Evolutionary conservation across 1,140 invertebrate genomes (phyloP), one percentile per base, ranked within the genome.

Genomic region (Brachionus rotundiformis): DNA sequence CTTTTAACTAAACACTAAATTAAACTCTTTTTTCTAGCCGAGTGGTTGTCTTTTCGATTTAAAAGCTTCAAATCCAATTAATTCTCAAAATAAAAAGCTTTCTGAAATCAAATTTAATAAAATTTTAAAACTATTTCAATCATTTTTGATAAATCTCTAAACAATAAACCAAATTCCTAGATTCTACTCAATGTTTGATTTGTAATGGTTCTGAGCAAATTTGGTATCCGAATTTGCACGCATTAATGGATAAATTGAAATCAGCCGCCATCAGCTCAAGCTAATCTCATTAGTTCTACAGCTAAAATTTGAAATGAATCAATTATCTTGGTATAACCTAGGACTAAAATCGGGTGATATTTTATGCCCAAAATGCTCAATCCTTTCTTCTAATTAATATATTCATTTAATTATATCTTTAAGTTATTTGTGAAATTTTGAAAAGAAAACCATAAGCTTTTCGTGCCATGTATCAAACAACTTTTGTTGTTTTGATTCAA

Each of bases 241-340:
- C 29, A 68, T 19, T 33, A 29, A 36, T 68, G 63, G 36, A 36
- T 68, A 68, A 68, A 36, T 68, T 23, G n/a, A 68, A 68, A 68
- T 68, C 33, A 31, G 19, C 63, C 63, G 63, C 31, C 31, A n/a
- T n/a, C n/a, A n/a, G n/a, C n/a, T 36, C 29, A 68, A 19, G 11
- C 63, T 36, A 68, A 68, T 33, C 63, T 68, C 29, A 68, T 68
- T 68, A 68, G 63, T 68, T 68, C 63, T 68, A 36, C 16, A 54
- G 47, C 47, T 19, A 54, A 54, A 54, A 68, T 68, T 19, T 41
- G 29, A 68, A 68, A 68, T 36, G 31, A 68, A 16, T 68, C 27
- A 16, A 29, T 68, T 19, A 68, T 33, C 33, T 68, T 11, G 36
- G 36, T 36, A 11, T 8, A 68, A 63, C n/a, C 29, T 63, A 13